Evolutionary conservation across 2,888 invertebrate genomes (phyloP).

Genomic region (Endomychus coccineus): DNA sequence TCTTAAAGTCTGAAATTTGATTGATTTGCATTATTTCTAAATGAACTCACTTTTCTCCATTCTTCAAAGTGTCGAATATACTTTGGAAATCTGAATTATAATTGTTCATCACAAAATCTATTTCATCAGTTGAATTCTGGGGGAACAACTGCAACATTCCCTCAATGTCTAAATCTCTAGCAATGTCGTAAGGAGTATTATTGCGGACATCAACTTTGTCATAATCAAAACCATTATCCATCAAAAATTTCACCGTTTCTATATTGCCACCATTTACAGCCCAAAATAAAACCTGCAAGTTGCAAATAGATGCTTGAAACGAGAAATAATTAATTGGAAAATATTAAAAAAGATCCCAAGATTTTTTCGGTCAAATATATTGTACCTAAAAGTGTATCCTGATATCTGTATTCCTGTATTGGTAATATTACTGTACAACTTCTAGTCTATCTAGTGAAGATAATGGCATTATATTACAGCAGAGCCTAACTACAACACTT

Average conservation of each 20-base stretch:
- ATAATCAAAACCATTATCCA: conserved; percentile 48
- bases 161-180: conserved; percentile 47
- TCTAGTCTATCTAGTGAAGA: no score
- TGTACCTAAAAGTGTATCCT: no score
- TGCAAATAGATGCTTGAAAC: no score
- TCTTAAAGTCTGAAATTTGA: not conserved
- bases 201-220: conserved; percentile 47
- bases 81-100: conserved; percentile 24
- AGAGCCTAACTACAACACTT: no score
- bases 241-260: conserved; percentile 49
- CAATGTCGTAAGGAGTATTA: conserved; percentile 49
- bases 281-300: conserved; percentile 58
- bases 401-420: no score
- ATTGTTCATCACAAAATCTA: conserved; percentile 17
- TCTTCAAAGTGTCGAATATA: conserved; percentile 18
- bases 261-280: conserved; percentile 52
- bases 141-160: conserved; percentile 46
- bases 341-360: no score
- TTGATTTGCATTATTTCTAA: not conserved
- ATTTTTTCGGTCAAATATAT: no score
- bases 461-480: no score
- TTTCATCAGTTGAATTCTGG: conserved; percentile 34
- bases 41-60: conserved; percentile 21
- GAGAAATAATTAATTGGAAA: no score
- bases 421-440: no score